Conservation (phyloP, 2,113 vertebrate species). For the Hyaena hyaena region DNA sequence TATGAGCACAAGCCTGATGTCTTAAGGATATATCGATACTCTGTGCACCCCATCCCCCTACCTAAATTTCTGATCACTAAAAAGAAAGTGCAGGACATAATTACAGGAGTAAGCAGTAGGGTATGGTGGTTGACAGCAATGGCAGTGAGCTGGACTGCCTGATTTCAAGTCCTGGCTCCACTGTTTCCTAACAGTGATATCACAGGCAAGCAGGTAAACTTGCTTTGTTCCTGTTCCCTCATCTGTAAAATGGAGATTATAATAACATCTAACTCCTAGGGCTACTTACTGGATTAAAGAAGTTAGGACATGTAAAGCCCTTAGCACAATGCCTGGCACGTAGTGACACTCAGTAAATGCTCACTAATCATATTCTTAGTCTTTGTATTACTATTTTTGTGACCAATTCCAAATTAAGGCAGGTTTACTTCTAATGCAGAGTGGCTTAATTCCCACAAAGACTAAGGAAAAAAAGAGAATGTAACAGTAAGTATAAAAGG, state of each 20-base stretch:
- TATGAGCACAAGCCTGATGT: background rate
- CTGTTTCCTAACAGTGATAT: background rate
- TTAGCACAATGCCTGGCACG: background rate
- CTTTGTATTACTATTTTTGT: background rate
- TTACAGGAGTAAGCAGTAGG: accelerated
- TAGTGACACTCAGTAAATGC: background rate
- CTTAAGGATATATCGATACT: background rate
- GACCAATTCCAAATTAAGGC: background rate
- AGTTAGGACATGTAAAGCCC: background rate
- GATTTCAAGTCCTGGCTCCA: background rate
- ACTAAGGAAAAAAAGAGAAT: background rate
- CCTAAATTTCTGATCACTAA: background rate
- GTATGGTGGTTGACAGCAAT: background rate
- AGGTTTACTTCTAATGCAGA: background rate
- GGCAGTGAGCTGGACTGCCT: background rate
- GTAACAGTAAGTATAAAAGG: background rate
- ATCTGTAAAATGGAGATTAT: background rate
- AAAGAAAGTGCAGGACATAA: background rate
- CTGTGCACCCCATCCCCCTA: background rate
- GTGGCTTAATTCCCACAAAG: background rate
- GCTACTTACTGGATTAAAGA: background rate
- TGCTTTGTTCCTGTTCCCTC: background rate
- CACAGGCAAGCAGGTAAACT: background rate
- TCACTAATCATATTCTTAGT: background rate
- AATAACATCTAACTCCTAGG: background rate